These are phyloP conservation scores for Patella depressa DNA, from an alignment of 2,888 invertebrate species.

Conservation along the genomic window DNA sequence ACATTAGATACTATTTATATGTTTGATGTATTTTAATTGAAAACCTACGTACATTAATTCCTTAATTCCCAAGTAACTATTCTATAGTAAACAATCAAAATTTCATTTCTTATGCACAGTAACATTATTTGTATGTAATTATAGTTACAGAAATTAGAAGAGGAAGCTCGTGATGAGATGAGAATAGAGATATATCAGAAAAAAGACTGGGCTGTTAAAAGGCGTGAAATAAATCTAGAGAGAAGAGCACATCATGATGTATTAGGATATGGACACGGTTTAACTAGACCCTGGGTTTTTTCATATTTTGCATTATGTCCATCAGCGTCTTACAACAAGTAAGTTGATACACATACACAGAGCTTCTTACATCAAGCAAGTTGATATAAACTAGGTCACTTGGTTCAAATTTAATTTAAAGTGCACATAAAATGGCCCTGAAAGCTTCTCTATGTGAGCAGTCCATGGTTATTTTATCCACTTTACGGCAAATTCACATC, in stretches of 20 bases:
- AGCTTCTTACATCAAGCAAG: constrained; percentile 58
- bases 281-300: constrained; percentile 65
- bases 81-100: too few relatives aligned
- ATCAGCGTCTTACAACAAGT: constrained; percentile 63
- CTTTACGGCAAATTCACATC: too few relatives aligned
- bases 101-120: too few relatives aligned
- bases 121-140: not conserved
- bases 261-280: constrained; percentile 57
- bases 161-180: constrained; percentile 53
- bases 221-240: constrained; percentile 62
- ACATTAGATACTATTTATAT: too few relatives aligned
- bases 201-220: constrained; percentile 44
- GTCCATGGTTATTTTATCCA: too few relatives aligned
- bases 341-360: constrained; percentile 16
- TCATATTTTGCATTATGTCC: constrained; percentile 67
- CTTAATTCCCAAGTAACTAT: too few relatives aligned
- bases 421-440: too few relatives aligned
- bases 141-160: constrained; percentile 57
- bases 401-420: too few relatives aligned
- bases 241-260: constrained; percentile 50
- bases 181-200: constrained; percentile 53
- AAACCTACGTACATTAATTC: too few relatives aligned
- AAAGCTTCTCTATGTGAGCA: too few relatives aligned
- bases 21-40: too few relatives aligned
- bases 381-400: too few relatives aligned